Evolutionary conservation across 2,888 invertebrate genomes (phyloP).

Genomic region (Sesia bembeciformis): DNA sequence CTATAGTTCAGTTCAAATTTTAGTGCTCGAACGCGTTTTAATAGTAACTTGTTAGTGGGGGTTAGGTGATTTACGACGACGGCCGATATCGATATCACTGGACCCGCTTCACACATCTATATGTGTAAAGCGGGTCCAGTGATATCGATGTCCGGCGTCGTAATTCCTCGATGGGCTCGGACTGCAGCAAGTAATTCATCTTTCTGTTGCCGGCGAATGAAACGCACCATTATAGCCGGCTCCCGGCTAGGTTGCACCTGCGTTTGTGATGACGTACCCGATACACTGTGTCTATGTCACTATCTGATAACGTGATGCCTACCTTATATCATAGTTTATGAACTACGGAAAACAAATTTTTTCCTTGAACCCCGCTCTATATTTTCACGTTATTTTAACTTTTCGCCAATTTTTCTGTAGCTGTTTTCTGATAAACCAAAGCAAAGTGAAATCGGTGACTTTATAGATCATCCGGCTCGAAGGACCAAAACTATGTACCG

Average conservation of each 20-base stretch:
- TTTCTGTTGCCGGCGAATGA: slow-evolving; percentile 2
- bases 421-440: too few species aligned
- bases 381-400: too few species aligned
- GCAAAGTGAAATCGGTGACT: too few species aligned
- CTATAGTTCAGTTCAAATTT: background rate
- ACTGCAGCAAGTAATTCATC: slow-evolving; percentile 4
- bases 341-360: too few species aligned
- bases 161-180: slow-evolving; percentile 3
- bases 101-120: slow-evolving; percentile 3
- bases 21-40: background rate
- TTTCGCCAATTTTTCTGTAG: too few species aligned
- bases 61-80: too few species aligned
- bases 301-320: background rate
- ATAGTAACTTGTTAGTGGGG: slow-evolving; percentile 4
- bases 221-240: background rate
- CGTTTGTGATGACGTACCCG: background rate
- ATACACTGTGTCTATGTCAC: background rate
- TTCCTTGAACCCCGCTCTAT: too few species aligned
- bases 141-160: slow-evolving; percentile 3
- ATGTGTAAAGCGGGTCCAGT: slow-evolving; percentile 1
- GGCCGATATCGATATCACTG: too few species aligned
- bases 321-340: background rate
- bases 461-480: too few species aligned
- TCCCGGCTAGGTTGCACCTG: background rate
- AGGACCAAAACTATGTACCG: too few species aligned